Evolutionary conservation across 2,797 vertebrate genomes (phyloP).

Genomic region (Ciconia nigra): DNA sequence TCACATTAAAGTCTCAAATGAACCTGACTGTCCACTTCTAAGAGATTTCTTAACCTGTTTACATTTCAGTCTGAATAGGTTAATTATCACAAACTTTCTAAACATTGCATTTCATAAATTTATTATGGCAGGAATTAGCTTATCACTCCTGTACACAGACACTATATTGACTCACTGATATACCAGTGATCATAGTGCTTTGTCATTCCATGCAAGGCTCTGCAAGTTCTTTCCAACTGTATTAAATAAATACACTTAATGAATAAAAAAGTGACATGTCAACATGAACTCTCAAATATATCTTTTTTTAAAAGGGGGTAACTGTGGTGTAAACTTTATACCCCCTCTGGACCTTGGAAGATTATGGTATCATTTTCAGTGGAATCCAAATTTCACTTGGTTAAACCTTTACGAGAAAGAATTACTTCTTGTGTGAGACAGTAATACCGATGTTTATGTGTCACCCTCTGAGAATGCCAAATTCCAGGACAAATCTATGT

Average conservation of each 20-base stretch:
- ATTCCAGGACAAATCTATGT: constrained; percentile 23
- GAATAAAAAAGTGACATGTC: neutral
- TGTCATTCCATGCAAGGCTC: neutral
- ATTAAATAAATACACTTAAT: neutral
- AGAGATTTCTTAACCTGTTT: neutral
- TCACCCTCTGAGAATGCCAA: neutral
- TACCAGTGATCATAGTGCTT: neutral
- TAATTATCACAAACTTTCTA: neutral
- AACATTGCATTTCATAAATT: neutral
- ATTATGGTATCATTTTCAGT: neutral
- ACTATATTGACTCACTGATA: neutral
- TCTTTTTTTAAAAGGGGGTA: neutral
- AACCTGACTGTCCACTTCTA: neutral
- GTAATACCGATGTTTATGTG: neutral
- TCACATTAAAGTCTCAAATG: neutral
- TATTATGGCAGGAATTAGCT: neutral
- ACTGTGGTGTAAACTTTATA: neutral
- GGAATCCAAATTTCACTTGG: neutral
- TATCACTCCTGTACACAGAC: neutral
- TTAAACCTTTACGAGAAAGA: constrained; percentile 10
- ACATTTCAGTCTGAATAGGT: neutral
- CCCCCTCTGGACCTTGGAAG: neutral
- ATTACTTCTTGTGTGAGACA: constrained; percentile 12
- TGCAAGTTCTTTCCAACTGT: neutral
- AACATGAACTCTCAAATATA: neutral